These are phyloP conservation scores for Micrasema longulum DNA, from an alignment of 1,140 invertebrate species.

Conservation along the genomic window DNA sequence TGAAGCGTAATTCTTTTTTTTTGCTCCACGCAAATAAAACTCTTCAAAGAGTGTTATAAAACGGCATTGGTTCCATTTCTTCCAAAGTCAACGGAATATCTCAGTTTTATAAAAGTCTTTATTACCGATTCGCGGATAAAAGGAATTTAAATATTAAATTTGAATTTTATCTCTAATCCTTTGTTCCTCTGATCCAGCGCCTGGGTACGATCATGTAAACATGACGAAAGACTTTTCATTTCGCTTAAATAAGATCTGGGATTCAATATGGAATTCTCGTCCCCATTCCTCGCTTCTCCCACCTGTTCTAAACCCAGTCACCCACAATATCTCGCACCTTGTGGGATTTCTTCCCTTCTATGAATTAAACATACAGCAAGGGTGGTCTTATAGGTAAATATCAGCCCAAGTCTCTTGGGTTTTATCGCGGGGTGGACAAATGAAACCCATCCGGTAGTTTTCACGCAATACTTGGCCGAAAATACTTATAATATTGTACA, in stretches of 20 bases:
- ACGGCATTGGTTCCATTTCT: conserved; percentile 26
- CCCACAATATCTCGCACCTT: conserved; percentile 19
- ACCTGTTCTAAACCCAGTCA: neutral
- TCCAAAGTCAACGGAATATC: conserved; percentile 14
- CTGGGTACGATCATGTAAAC: conserved; percentile 48
- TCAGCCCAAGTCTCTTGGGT: neutral
- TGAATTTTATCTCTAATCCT: conserved; percentile 21
- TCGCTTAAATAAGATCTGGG: conserved; percentile 52
- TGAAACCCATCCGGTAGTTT: no score
- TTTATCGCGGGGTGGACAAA: conserved; percentile 31
- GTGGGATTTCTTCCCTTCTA: conserved; percentile 33
- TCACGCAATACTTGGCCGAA: no score
- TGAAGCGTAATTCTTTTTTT: no score
- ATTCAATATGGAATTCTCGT: conserved; percentile 43
- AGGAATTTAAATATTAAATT: conserved; percentile 40
- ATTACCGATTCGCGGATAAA: conserved; percentile 27
- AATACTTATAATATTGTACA: no score
- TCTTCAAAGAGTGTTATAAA: conserved; percentile 21
- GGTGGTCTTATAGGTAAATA: conserved; percentile 40
- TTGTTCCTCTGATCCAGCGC: conserved; percentile 5
- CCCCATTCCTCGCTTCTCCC: neutral
- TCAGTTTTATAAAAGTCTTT: conserved; percentile 19
- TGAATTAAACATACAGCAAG: conserved; percentile 53
- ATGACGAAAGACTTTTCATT: conserved; percentile 52
- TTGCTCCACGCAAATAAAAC: conserved; percentile 14